Evolutionary conservation across 2,113 vertebrate species (phyloP).

Genomic region (Nymphicus hollandicus): DNA sequence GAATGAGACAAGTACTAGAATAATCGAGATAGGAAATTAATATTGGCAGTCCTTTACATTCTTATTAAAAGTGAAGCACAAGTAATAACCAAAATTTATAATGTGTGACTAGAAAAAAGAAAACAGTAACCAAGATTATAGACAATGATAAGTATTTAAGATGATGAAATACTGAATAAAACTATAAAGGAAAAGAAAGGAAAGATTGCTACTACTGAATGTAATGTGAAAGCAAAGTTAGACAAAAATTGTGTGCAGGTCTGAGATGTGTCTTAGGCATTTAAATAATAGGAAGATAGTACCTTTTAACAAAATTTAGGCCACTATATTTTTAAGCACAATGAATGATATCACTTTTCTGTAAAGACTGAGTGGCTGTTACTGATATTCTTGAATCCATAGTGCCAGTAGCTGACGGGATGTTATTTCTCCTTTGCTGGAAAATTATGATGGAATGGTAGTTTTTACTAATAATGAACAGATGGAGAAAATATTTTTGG

Average conservation of each 20-base stretch:
- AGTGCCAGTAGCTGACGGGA: accelerated
- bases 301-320: background rate
- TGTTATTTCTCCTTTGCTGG: background rate
- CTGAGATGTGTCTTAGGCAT: background rate
- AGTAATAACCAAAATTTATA: background rate
- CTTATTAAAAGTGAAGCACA: background rate
- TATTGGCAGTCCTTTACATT: background rate
- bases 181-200: background rate
- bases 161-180: background rate
- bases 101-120: background rate
- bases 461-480: background rate
- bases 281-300: background rate
- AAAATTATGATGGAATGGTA: background rate
- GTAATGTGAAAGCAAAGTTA: background rate
- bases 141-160: background rate
- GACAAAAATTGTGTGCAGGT: background rate
- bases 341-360: background rate
- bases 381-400: background rate
- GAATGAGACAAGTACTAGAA: background rate
- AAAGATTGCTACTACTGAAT: background rate
- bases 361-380: background rate
- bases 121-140: background rate
- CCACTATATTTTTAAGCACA: background rate
- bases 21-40: background rate
- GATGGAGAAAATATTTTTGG: background rate